Percentiles rank a stretch among this genome's conserved stretches.
Evolutionary conservation across 1,140 invertebrate species (phyloP).

Genomic region (Kradibia gibbosae): DNA sequence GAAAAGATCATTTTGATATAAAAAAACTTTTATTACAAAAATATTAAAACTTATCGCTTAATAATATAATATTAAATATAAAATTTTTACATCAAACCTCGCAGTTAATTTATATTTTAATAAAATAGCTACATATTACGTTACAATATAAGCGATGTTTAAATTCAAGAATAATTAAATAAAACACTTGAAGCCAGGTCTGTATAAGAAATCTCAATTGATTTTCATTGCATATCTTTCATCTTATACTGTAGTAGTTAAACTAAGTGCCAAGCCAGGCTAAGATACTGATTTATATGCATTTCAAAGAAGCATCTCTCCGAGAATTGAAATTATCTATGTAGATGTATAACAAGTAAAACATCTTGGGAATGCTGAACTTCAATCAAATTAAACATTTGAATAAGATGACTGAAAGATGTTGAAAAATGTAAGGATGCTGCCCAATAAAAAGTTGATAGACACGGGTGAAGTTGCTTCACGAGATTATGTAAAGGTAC

Average conservation of each 20-base stretch:
- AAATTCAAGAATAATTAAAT: too few relatives aligned
- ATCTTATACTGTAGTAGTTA: constrained; percentile 30
- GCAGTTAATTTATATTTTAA: too few relatives aligned
- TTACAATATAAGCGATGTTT: too few relatives aligned
- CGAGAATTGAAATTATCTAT: neutral
- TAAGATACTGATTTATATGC: neutral
- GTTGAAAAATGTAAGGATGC: neutral
- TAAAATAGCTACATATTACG: too few relatives aligned
- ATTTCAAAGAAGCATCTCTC: neutral
- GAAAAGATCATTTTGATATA: too few relatives aligned
- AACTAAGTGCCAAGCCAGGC: constrained; percentile 25
- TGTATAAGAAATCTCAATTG: neutral
- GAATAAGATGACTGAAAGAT: neutral
- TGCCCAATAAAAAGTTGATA: constrained; percentile 14
- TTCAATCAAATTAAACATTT: constrained; percentile 33
- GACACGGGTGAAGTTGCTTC: constrained; percentile 53
- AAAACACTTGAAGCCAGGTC: neutral
- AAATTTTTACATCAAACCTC: too few relatives aligned
- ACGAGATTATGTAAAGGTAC: constrained; percentile 64
- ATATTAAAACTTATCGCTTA: too few relatives aligned
- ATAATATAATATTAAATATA: too few relatives aligned
- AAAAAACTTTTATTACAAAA: too few relatives aligned
- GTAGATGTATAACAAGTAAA: neutral
- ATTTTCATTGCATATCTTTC: neutral
- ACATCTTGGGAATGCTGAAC: constrained; percentile 6